Evolutionary conservation across 1,140 invertebrate genomes (phyloP).

Genomic region (Wasmannia auropunctata): DNA sequence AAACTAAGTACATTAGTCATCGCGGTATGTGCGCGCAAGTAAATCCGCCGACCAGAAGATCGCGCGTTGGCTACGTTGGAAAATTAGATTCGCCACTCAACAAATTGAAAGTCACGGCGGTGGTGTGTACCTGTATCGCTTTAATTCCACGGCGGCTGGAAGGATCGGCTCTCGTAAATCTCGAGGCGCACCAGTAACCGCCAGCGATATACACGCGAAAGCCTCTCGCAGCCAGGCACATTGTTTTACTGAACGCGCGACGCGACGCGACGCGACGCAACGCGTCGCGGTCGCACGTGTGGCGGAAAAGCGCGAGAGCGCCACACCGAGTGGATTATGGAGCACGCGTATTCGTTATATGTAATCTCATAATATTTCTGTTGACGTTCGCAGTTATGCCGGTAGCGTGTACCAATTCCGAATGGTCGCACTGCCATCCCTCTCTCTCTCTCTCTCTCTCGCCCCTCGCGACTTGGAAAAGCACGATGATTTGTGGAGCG

Average conservation of each 20-base stretch:
- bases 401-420: constrained; percentile 66
- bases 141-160: constrained; percentile 62
- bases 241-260: constrained; percentile 32
- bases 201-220: constrained; percentile 41
- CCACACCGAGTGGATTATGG: constrained; percentile 66
- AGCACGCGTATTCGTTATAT: constrained; percentile 69
- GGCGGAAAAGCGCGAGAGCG: constrained; percentile 58
- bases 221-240: constrained; percentile 15
- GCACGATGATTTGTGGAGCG: constrained; percentile 68
- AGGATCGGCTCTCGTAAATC: constrained; percentile 69
- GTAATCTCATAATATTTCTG: constrained; percentile 75
- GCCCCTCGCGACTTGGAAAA: constrained; percentile 60
- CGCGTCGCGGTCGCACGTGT: constrained; percentile 13
- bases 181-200: constrained; percentile 20
- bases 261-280: neutral
- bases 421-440: constrained; percentile 26
- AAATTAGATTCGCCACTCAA: constrained; percentile 67
- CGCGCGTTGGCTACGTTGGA: constrained; percentile 37
- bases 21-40: constrained; percentile 51
- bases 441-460: neutral
- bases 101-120: constrained; percentile 73
- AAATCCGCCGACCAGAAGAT: constrained; percentile 51
- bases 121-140: constrained; percentile 61
- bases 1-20: constrained; percentile 57
- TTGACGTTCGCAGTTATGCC: constrained; percentile 68